These are phyloP conservation scores for Cerastoderma edule DNA, from an alignment of 2,888 invertebrate species.

Conservation along the genomic window DNA sequence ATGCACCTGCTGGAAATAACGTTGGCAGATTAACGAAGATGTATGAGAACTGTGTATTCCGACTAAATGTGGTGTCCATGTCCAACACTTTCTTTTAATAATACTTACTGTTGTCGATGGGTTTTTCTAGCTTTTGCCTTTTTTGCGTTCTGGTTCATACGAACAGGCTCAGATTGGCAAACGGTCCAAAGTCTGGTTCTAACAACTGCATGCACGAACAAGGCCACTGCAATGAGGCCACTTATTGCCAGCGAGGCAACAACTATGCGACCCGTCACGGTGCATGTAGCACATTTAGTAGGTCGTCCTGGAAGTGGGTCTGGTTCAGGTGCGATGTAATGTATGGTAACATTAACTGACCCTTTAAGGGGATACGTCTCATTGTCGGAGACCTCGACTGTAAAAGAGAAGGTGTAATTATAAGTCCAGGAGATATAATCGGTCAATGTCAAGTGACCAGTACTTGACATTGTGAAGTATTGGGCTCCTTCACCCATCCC, in stretches of 20 bases:
- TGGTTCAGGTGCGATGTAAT: conserved; percentile 24
- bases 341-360: conserved; percentile 26
- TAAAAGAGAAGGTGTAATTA: conserved; percentile 36
- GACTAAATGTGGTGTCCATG: too few species aligned
- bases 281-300: conserved; percentile 33
- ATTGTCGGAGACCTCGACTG: conserved; percentile 30
- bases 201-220: conserved; percentile 13
- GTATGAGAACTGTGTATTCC: not conserved
- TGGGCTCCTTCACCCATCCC: conserved; percentile 28
- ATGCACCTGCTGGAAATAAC: not conserved
- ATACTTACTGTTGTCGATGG: too few species aligned
- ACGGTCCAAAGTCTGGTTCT: conserved; percentile 23
- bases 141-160: not conserved
- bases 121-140: not conserved
- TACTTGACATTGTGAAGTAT: conserved; percentile 27
- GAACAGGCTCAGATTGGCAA: conserved; percentile 20
- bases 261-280: conserved; percentile 17
- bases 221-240: conserved; percentile 9
- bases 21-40: not conserved
- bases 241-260: conserved; percentile 17
- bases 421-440: conserved; percentile 29
- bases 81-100: too few species aligned
- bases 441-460: conserved; percentile 7
- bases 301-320: not conserved
- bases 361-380: conserved; percentile 15